phyloP scores from a whole-genome alignment of 1,140 invertebrate genomes.

The Lamellibrachia luymesi region DNA sequence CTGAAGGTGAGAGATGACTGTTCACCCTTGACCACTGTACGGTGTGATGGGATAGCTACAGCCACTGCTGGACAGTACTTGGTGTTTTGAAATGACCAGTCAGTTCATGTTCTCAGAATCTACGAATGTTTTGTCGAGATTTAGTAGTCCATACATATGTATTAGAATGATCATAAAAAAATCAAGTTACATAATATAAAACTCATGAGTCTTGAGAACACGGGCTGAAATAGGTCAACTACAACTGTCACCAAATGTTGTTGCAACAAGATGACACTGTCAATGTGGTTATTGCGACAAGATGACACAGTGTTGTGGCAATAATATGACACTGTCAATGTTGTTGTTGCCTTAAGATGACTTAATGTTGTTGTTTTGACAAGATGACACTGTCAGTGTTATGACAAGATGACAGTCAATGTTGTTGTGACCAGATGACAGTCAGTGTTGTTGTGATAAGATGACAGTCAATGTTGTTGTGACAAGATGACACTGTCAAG shows the following conservation, averaged over 20 bases:
- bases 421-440: too few species aligned
- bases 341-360: background rate
- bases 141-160: background rate
- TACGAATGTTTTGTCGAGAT: background rate
- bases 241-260: background rate
- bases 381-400: background rate
- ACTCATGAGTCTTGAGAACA: background rate
- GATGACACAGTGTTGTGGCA: background rate
- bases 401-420: too few species aligned
- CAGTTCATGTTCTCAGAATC: background rate
- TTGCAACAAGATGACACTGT: background rate
- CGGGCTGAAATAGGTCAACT: background rate
- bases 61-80: background rate
- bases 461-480: too few species aligned
- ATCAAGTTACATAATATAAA: background rate
- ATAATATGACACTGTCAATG: background rate
- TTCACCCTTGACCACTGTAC: background rate
- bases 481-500: background rate
- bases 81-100: background rate
- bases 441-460: too few species aligned
- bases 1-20: conserved; percentile 65
- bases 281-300: background rate
- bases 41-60: background rate
- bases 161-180: background rate
- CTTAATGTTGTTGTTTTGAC: background rate